These are phyloP conservation scores for Sipha maydis DNA, from an alignment of 2,888 invertebrate species.

Conservation along the genomic window DNA sequence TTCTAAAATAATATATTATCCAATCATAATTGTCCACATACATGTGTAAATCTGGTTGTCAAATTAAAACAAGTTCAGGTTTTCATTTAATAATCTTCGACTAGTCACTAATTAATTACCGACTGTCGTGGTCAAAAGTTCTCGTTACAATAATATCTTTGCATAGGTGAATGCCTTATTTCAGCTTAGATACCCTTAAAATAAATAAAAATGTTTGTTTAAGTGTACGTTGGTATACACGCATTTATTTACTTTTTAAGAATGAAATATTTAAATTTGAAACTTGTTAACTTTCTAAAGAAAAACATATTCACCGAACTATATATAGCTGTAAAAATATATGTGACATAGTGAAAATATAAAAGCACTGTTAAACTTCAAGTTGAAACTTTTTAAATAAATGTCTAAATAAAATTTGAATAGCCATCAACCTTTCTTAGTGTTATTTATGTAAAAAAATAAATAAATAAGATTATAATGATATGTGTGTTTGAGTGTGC, in stretches of 20 bases:
- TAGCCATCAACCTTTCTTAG: conserved; percentile 4
- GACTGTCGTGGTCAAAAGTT: too few species aligned
- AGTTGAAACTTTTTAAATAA: conserved; percentile 48
- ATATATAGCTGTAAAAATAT: not conserved
- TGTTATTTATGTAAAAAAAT: conserved; percentile 31
- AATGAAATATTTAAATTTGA: not conserved
- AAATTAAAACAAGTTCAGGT: too few species aligned
- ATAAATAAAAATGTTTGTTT: too few species aligned
- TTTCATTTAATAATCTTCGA: too few species aligned
- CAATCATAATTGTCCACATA: too few species aligned
- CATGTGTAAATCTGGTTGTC: too few species aligned
- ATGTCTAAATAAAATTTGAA: conserved; percentile 38
- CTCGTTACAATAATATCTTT: too few species aligned
- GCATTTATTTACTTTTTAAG: not conserved
- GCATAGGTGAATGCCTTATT: too few species aligned
- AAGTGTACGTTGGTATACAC: not conserved
- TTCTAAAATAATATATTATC: too few species aligned
- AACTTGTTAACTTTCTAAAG: not conserved
- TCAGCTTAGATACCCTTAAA: too few species aligned
- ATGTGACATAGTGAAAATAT: not conserved
- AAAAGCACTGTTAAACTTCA: conserved; percentile 22
- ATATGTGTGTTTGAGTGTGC: not conserved
- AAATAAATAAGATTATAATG: conserved; percentile 12
- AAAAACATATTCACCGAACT: not conserved
- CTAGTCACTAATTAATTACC: too few species aligned